Percentiles rank a stretch among this genome's conserved stretches.
Conservation (phyloP, 2,113 vertebrate species). For the Ctenomys sociabilis region DNA sequence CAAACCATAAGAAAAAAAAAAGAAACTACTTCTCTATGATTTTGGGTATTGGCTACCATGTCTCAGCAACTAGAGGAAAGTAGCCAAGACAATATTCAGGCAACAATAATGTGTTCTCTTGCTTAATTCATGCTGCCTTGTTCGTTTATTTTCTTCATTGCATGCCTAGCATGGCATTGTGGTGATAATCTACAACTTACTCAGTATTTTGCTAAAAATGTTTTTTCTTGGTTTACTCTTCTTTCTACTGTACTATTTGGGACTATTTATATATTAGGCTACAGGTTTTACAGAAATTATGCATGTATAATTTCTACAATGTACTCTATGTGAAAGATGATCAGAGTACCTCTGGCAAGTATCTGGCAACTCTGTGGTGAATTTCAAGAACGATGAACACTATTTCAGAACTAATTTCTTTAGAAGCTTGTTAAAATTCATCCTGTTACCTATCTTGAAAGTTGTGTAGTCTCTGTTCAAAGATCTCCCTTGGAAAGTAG, state of each 20-base stretch:
- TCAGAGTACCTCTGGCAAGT: not conserved
- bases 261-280: not conserved
- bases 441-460: not conserved
- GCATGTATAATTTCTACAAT: not conserved
- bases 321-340: not conserved
- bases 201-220: not conserved
- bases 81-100: not conserved
- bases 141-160: not conserved
- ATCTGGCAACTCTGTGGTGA: not conserved
- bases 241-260: not conserved
- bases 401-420: not conserved
- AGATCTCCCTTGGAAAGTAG: not conserved
- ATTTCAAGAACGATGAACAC: not conserved
- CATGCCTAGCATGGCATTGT: not conserved
- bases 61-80: no score
- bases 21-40: no score
- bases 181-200: not conserved
- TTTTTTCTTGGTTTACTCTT: not conserved
- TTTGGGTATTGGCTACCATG: no score
- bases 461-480: not conserved
- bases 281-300: not conserved
- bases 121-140: not conserved
- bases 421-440: not conserved
- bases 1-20: no score
- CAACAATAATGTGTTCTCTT: not conserved